Conservation (phyloP, 2,888 invertebrate genomes). For the Dromius quadrimaculatus region DNA sequence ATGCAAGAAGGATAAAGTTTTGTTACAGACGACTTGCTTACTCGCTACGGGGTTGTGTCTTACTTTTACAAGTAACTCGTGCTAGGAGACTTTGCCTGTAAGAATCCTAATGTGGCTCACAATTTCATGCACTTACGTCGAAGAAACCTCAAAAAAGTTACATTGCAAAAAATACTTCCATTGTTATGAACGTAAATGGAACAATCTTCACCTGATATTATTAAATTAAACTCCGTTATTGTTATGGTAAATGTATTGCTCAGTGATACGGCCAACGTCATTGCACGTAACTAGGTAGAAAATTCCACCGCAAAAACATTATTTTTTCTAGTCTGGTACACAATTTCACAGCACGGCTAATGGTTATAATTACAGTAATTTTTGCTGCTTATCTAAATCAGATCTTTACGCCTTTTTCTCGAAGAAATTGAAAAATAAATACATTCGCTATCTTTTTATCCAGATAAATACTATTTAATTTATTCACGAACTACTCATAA, state of each 20-base stretch:
- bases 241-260: neutral
- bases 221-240: too few relatives aligned
- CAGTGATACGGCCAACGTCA: neutral
- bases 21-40: too few relatives aligned
- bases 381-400: slow-evolving; percentile 40
- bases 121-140: too few relatives aligned
- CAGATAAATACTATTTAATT: slow-evolving; percentile 26
- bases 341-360: slow-evolving; percentile 32
- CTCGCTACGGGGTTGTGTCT: too few relatives aligned
- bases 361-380: slow-evolving; percentile 46
- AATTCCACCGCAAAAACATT: slow-evolving; percentile 21
- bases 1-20: too few relatives aligned
- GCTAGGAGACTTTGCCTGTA: too few relatives aligned
- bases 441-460: slow-evolving; percentile 25
- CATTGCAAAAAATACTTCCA: too few relatives aligned
- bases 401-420: slow-evolving; percentile 41
- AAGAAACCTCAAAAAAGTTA: too few relatives aligned
- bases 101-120: too few relatives aligned
- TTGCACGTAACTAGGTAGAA: slow-evolving; percentile 25
- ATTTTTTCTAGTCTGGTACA: slow-evolving; percentile 36
- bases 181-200: too few relatives aligned
- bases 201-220: too few relatives aligned
- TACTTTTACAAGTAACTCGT: too few relatives aligned
- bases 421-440: slow-evolving; percentile 24
- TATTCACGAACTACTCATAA: neutral